Conservation (phyloP, 2,888 invertebrate genomes). For the Atrina japonica region DNA sequence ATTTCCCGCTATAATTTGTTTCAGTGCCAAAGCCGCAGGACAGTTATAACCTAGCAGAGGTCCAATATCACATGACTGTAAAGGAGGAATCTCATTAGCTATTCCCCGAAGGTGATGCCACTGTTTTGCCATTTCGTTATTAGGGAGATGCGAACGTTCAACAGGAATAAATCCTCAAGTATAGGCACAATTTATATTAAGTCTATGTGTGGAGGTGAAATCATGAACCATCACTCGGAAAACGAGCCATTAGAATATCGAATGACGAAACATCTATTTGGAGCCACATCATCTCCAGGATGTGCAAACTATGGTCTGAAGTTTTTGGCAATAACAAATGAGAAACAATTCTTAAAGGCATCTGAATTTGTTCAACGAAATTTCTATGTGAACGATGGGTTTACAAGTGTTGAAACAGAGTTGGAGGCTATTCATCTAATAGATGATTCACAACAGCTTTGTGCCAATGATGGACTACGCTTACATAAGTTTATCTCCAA, state of each 20-base stretch:
- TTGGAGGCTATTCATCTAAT: conserved; percentile 44
- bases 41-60: conserved; percentile 47
- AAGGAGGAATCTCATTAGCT: conserved; percentile 29
- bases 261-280: conserved; percentile 51
- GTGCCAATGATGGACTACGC: conserved; percentile 45
- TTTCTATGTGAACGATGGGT: conserved; percentile 50
- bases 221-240: too few relatives aligned
- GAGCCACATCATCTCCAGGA: conserved; percentile 50
- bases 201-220: too few relatives aligned
- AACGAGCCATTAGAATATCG: conserved; percentile 41
- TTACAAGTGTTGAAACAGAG: conserved; percentile 43
- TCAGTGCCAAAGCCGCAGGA: conserved; percentile 45
- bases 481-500: conserved; percentile 59
- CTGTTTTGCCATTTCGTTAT: conserved; percentile 15
- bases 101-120: conserved; percentile 39
- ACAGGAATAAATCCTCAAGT: conserved; percentile 46
- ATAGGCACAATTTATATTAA: too few relatives aligned
- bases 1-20: conserved; percentile 21
- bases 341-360: conserved; percentile 26
- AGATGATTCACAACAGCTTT: conserved; percentile 36
- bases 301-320: conserved; percentile 51
- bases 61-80: conserved; percentile 50
- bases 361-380: conserved; percentile 39
- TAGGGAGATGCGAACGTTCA: conserved; percentile 43
- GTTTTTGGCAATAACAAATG: conserved; percentile 28